Percentiles rank a stretch among this genome's conserved stretches.
These are phyloP conservation scores for Caranx ignobilis DNA, from an alignment of 2,113 vertebrate species.

Conservation along the genomic window DNA sequence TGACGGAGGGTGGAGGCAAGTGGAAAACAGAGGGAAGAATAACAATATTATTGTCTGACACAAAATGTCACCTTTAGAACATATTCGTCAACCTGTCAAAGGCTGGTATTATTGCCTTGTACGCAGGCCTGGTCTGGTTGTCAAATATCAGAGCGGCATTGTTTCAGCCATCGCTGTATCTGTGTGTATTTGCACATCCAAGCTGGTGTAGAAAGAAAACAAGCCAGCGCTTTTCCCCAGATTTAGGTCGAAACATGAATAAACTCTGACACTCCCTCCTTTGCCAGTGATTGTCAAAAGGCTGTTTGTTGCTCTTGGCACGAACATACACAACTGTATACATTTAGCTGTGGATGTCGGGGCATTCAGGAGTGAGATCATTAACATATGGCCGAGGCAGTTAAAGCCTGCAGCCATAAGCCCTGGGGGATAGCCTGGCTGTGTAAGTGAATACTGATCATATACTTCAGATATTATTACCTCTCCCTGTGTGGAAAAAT, in stretches of 20 bases:
- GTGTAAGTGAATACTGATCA: slow-evolving; percentile 61
- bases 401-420: slow-evolving; percentile 52
- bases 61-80: slow-evolving; percentile 54
- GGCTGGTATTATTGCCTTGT: slow-evolving; percentile 30
- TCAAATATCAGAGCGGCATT: slow-evolving; percentile 23
- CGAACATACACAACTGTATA: slow-evolving; percentile 74
- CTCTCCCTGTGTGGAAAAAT: slow-evolving; percentile 47
- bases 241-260: slow-evolving; percentile 68
- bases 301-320: slow-evolving; percentile 78
- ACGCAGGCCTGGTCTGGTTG: slow-evolving; percentile 29
- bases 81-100: slow-evolving; percentile 36
- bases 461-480: slow-evolving; percentile 60
- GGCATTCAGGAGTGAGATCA: slow-evolving; percentile 75
- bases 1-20: slow-evolving; percentile 40
- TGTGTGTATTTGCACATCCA: slow-evolving; percentile 66
- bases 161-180: slow-evolving; percentile 49
- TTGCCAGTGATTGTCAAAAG: slow-evolving; percentile 69
- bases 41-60: slow-evolving; percentile 58
- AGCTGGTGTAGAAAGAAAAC: slow-evolving; percentile 63
- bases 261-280: slow-evolving; percentile 73
- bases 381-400: slow-evolving; percentile 68
- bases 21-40: slow-evolving; percentile 61
- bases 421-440: slow-evolving; percentile 57
- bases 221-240: slow-evolving; percentile 67
- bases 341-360: slow-evolving; percentile 63